Conservation (phyloP, 2,888 invertebrate species). For the Lepidocyrtinus sp. region DNA sequence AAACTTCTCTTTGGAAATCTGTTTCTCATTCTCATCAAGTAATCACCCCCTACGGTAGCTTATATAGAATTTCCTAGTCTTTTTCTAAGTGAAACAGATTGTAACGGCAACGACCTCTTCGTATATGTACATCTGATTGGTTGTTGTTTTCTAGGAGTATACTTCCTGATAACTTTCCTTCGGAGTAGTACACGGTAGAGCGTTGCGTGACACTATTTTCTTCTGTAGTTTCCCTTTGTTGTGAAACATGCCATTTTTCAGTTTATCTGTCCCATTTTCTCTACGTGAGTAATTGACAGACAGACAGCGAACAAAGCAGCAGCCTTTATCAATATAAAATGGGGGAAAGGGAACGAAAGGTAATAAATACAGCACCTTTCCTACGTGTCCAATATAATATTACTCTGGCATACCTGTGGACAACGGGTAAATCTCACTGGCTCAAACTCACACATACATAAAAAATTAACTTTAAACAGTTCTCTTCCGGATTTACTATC, state of each 20-base stretch:
- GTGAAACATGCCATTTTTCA: constrained; percentile 54
- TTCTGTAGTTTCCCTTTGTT: constrained; percentile 34
- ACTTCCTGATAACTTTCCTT: constrained; percentile 37
- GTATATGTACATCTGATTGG: not conserved
- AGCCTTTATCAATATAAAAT: not conserved
- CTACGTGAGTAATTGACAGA: constrained; percentile 51
- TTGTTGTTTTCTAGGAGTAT: constrained; percentile 6
- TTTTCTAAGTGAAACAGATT: not conserved
- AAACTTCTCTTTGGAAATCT: not conserved
- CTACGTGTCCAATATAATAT: constrained; percentile 2
- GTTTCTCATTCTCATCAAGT: not conserved
- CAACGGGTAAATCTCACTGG: not conserved
- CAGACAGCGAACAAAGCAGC: constrained; percentile 30
- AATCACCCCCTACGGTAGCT: not conserved
- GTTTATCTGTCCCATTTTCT: constrained; percentile 47
- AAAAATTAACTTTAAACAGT: not conserved
- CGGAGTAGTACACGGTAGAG: no score
- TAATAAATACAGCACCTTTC: constrained; percentile 25
- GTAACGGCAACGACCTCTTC: constrained; percentile 31
- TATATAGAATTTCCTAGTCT: no score
- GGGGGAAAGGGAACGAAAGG: not conserved
- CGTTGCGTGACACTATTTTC: not conserved
- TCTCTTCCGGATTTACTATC: no score
- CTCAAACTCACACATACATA: not conserved
- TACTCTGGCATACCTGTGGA: not conserved